These are phyloP conservation scores for Ypsolopha scabrella DNA, from an alignment of 2,888 invertebrate genomes.

Conservation along the genomic window DNA sequence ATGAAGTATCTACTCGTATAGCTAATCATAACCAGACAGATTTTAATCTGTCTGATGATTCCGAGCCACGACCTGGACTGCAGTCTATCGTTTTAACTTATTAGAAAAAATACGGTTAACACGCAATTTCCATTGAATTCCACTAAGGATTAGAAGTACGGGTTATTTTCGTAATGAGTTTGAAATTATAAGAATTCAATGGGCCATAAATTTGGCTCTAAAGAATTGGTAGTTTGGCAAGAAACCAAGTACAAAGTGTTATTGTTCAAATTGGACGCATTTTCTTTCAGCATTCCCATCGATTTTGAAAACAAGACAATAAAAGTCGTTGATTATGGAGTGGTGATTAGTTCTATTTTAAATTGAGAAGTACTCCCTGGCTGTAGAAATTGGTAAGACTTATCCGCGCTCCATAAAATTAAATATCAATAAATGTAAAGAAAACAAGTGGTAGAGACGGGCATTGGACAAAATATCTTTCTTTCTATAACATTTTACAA, in stretches of 20 bases:
- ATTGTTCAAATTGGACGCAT: constrained; percentile 1
- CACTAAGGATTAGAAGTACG: neutral
- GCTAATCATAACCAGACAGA: no score
- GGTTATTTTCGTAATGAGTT: neutral
- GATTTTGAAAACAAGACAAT: constrained; percentile 1
- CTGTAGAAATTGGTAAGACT: no score
- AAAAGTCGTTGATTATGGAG: neutral
- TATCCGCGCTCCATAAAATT: no score
- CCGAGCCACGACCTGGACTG: no score
- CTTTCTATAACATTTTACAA: no score
- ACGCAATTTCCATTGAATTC: neutral
- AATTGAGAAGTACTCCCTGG: no score
- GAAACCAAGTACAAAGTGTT: constrained; percentile 15
- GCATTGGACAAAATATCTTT: no score
- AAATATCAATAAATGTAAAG: no score
- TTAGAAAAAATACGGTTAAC: neutral
- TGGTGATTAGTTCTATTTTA: no score
- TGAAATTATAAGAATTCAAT: constrained; percentile 1
- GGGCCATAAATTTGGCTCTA: constrained; percentile 2
- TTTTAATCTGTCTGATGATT: no score
- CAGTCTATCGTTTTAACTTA: neutral
- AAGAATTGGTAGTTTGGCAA: constrained; percentile 21
- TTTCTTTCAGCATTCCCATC: neutral
- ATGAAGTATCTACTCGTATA: no score
- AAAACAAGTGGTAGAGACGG: no score